Conservation (phyloP, 2,888 invertebrate genomes). For the Ommatoiulus sabulosus region DNA sequence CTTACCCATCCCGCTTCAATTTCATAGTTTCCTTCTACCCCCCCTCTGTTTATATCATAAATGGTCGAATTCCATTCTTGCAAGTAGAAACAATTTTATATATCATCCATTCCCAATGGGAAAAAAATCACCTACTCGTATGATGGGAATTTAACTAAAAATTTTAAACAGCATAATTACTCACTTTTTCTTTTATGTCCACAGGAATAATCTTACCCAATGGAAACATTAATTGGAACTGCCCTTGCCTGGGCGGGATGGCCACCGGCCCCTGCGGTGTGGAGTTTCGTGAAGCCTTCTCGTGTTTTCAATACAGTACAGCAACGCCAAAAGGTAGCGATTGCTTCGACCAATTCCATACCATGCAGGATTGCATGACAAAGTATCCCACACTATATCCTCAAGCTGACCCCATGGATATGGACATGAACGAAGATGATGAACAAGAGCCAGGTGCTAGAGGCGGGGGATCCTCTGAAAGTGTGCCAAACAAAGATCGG, state of each 20-base stretch:
- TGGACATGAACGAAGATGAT: slow-evolving; percentile 53
- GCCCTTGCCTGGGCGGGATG: slow-evolving; percentile 98
- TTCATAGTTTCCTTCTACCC: too few species aligned
- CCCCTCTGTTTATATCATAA: too few species aligned
- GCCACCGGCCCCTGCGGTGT: slow-evolving; percentile 95
- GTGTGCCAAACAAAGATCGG: not conserved
- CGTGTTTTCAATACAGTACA: slow-evolving; percentile 88
- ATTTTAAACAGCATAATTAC: too few species aligned
- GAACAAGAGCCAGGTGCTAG: not conserved
- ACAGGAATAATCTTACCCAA: slow-evolving; percentile 83
- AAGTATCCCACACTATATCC: slow-evolving; percentile 58
- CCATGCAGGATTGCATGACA: slow-evolving; percentile 59
- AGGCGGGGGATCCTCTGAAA: not conserved
- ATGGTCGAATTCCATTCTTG: too few species aligned
- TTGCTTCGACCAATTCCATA: slow-evolving; percentile 76
- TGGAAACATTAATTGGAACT: slow-evolving; percentile 96
- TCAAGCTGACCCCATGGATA: slow-evolving; percentile 41
- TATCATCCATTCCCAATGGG: too few species aligned
- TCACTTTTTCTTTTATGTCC: not conserved
- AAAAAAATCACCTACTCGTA: too few species aligned
- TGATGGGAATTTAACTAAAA: too few species aligned
- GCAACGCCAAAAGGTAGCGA: slow-evolving; percentile 93
- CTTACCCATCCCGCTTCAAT: too few species aligned
- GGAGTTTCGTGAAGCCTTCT: slow-evolving; percentile 92
- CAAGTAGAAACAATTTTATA: too few species aligned